A percentile compares a stretch with the other conserved stretches of the same genome.
Conservation (phyloP, 2,888 invertebrate genomes). For the Amblyteles armatorius region DNA sequence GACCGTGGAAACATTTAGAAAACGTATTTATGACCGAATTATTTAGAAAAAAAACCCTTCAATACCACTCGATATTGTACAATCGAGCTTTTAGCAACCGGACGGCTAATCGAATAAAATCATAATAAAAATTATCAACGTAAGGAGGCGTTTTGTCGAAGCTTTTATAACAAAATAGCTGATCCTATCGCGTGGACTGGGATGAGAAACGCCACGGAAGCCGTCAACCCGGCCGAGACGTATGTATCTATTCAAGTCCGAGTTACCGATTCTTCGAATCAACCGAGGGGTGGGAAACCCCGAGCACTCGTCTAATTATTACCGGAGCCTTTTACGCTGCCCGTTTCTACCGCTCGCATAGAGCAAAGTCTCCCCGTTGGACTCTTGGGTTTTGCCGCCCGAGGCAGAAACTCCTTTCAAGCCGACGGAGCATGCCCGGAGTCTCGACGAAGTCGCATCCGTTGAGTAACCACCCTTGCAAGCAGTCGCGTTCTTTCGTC, state of each 20-base stretch:
- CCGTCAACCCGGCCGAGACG: background rate
- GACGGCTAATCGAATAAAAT: background rate
- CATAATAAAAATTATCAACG: background rate
- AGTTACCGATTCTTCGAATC: slow-evolving; percentile 1
- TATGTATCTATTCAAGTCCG: background rate
- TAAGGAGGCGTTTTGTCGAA: background rate
- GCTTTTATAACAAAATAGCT: background rate
- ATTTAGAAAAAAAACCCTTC: background rate
- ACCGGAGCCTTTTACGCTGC: slow-evolving; percentile 68
- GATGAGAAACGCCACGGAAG: background rate
- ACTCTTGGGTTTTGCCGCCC: slow-evolving; percentile 36
- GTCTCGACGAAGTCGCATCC: slow-evolving; percentile 74
- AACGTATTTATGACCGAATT: no score
- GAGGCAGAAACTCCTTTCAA: slow-evolving; percentile 74
- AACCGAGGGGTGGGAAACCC: slow-evolving; percentile 7
- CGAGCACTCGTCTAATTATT: slow-evolving; percentile 76
- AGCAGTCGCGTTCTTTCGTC: slow-evolving; percentile 28
- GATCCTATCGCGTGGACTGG: background rate
- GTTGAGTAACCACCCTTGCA: slow-evolving; percentile 3
- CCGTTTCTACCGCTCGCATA: slow-evolving; percentile 6
- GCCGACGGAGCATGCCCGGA: slow-evolving; percentile 62
- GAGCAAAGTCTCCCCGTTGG: slow-evolving; percentile 52
- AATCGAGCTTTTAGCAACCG: background rate
- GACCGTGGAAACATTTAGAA: no score
- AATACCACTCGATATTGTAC: background rate